Base-by-base conservation (phyloP, 2,113 vertebrate species). In the Oryzias woworae region DNA sequence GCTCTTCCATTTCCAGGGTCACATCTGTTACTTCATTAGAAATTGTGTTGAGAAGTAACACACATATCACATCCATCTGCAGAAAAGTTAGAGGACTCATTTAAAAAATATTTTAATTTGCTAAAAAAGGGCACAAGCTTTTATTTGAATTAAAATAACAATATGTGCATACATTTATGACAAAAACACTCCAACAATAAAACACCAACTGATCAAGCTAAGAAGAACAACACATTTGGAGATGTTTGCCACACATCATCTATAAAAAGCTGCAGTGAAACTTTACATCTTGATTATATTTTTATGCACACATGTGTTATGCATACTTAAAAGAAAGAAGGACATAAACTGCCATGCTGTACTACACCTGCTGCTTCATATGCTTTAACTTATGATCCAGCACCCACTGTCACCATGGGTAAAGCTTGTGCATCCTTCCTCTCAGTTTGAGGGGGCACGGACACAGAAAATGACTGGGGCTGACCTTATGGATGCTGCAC, bases 311-410 rank as follows among this genome's bases (percentile, higher is more conserved):
- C 10, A 16, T 15, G 15, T 44, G 15, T 44, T 16, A 5, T 7
- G 1, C 13, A 42, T 42, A 42, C 41, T 42, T 20, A 62, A 77
- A 71, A 24, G 7, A 51, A 48, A 59, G 23, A 48, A 48, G 45
- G 56, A 63, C 61, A 62, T 71, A 58, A 52, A 61, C 46, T 53
- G 58, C 52, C 50, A 62, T 47, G 47, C 47, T 51, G 59, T 60
- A 36, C 51, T 81, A 47, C 61, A 83, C 62, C 72, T 81, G 66
- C 74, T 15, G 42, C 74, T 55, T 61, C 14, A 52, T 16, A 78
- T 62, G 66, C 50, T 41, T 60, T 54, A 20, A 56, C 53, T 68
- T 53, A 80, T 66, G 41, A 77, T 71, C n/a, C 53, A 54, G 52
- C 53, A 58, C 44, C 41, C 24, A 57, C 43, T 55, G 55, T 62